These are phyloP conservation scores for Ferrisia virgata DNA, from an alignment of 2,888 invertebrate genomes.

Conservation along the genomic window DNA sequence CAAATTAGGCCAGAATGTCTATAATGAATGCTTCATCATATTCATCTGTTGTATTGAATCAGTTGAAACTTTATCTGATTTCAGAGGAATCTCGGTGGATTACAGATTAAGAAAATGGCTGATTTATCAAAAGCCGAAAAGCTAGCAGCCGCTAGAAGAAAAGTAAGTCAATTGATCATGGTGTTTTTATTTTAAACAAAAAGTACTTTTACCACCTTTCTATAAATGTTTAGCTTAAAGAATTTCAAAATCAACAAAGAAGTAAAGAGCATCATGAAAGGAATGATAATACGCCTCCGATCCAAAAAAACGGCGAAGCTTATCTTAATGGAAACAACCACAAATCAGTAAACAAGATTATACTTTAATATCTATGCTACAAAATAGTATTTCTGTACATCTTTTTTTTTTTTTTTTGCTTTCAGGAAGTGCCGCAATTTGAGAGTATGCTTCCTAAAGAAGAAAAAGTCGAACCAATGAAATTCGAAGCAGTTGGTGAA, in stretches of 20 bases:
- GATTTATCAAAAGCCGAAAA: conserved; percentile 39
- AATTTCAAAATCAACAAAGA: conserved; percentile 39
- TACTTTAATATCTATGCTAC: not conserved
- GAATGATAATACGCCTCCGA: not conserved
- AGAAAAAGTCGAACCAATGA: not conserved
- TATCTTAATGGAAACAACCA: not conserved
- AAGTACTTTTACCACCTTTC: not conserved
- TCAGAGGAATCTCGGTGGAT: not conserved
- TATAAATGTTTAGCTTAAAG: conserved; percentile 18
- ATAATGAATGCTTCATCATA: not conserved
- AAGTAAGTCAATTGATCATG: not conserved
- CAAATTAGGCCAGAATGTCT: not conserved
- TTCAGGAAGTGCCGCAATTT: not conserved
- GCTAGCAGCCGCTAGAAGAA: conserved; percentile 35
- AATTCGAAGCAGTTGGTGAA: not conserved
- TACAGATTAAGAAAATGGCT: not conserved
- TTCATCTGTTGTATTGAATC: not conserved
- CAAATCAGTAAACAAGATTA: not conserved
- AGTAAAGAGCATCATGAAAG: not conserved
- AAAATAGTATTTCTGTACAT: not conserved
- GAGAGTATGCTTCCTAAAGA: not conserved
- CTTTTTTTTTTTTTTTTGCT: not conserved
- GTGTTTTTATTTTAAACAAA: not conserved
- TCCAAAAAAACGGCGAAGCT: not conserved
- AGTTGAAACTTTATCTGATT: not conserved